A percentile compares a stretch with the other conserved stretches of the same genome.
Conservation (phyloP, 2,113 vertebrate genomes). For the Podarcis cretensis region DNA sequence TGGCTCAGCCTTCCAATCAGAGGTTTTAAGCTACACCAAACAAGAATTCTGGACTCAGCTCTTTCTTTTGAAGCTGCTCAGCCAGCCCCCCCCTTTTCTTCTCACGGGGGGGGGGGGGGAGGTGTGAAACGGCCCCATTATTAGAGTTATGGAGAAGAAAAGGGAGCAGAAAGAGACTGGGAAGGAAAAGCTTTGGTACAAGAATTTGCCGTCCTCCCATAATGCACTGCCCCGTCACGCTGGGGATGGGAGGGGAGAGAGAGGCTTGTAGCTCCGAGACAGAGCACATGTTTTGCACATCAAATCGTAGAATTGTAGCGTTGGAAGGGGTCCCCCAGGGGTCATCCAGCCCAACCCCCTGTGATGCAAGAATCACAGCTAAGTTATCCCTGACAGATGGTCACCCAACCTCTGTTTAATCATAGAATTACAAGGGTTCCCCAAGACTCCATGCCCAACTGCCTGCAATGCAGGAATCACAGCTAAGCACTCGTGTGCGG, state of each 20-base stretch:
- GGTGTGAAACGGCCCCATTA: neutral
- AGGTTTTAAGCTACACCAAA: neutral
- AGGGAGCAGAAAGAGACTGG: neutral
- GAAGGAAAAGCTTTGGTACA: too few species aligned
- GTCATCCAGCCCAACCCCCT: too few species aligned
- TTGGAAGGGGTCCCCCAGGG: too few species aligned
- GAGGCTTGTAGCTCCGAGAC: neutral
- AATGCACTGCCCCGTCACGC: too few species aligned
- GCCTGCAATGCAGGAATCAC: too few species aligned
- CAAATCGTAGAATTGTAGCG: too few species aligned
- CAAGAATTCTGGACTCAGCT: rapidly evolving
- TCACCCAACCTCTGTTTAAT: too few species aligned
- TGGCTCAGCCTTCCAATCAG: neutral
- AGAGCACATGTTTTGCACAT: neutral
- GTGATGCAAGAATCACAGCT: too few species aligned
- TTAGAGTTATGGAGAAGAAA: neutral
- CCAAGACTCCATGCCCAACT: too few species aligned
- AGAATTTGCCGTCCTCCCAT: neutral
- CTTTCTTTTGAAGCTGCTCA: rapidly evolving
- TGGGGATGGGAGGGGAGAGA: neutral
- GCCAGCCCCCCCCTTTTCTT: rapidly evolving
- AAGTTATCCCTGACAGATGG: too few species aligned
- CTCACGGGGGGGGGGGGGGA: neutral
- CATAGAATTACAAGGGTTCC: too few species aligned
- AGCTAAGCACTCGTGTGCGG: too few species aligned